Evolutionary conservation across 2,113 vertebrate species (phyloP), one percentile per base, ranked within the genome.

Genomic region (Phasianus colchicus): DNA sequence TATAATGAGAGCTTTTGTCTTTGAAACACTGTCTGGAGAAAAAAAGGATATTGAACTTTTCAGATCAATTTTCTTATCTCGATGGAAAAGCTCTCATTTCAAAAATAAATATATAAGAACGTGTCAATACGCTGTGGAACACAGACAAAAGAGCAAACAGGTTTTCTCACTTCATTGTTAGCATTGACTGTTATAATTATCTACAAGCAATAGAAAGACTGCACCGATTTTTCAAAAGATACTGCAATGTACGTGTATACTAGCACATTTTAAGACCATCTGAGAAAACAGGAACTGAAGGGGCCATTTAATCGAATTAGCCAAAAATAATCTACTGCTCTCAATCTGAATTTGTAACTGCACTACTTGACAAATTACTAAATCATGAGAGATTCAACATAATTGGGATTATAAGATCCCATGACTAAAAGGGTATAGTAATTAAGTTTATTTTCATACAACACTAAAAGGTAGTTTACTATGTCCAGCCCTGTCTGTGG

Each of bases 301-400:
- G 50, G 89, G 36, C 27, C 29, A 61, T 81, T 88, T 92, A 93
- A 94, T 63, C 85, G 36, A 92, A 93, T 94, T 90, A 92, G 25
- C 24, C 45, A 76, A 93, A 72, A 95, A 95, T 67, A 93, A 89
- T 87, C 76, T 67, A 58, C 65, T 48, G 43, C 64, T 88, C 70
- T 93, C 70, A 88, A 54, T 48, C 83, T 75, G 75, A 88, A 29
- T 74, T 91, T 89, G 65, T 43, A 89, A 77, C 40, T 77, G 82
- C 40, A 47, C 43, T 55, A 45, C 57, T 79, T 17, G 77, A 92
- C 52, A 93, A 75, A 83, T 80, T 47, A 88, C 76, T 86, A 84
- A 82, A 95, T 70, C 55, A 86, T 29, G 43, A 82, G 50, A 83
- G 54, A 89, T 79, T 86, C 60, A 88, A 54, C 50, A 73, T 36